phyloP scores from a whole-genome alignment of 2,113 vertebrate species.

The Phalacrocorax pelagicus region DNA sequence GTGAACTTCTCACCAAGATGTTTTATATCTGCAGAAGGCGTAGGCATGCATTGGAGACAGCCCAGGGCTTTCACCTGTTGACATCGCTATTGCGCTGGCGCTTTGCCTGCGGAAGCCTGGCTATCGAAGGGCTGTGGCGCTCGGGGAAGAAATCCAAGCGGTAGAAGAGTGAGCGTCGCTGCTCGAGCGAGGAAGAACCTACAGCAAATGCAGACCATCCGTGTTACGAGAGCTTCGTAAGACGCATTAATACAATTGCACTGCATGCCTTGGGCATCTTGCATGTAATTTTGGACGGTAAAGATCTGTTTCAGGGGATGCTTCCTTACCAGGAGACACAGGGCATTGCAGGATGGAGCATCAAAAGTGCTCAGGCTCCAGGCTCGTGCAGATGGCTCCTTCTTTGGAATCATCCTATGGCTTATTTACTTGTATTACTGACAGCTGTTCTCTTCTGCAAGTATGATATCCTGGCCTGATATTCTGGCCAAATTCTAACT shows the following conservation, averaged over 20 bases:
- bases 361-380: not conserved
- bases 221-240: not conserved
- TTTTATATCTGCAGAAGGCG: not conserved
- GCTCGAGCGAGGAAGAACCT: not conserved
- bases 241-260: not conserved
- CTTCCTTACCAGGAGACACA: not conserved
- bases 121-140: not conserved
- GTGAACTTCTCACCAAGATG: not conserved
- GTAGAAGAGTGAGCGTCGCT: not conserved
- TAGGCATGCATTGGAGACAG: not conserved
- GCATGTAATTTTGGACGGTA: not conserved
- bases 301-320: not conserved
- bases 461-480: not conserved
- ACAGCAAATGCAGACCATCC: not conserved
- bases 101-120: not conserved
- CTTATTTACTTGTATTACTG: not conserved
- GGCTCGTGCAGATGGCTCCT: not conserved
- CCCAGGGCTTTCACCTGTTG: not conserved
- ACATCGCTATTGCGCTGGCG: not conserved
- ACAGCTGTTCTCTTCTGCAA: constrained; percentile 10
- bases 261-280: not conserved
- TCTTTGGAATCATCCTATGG: not conserved
- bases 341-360: not conserved
- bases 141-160: not conserved
- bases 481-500: constrained; percentile 18